Conservation (phyloP, 2,888 invertebrate genomes). For the Melolontha melolontha region DNA sequence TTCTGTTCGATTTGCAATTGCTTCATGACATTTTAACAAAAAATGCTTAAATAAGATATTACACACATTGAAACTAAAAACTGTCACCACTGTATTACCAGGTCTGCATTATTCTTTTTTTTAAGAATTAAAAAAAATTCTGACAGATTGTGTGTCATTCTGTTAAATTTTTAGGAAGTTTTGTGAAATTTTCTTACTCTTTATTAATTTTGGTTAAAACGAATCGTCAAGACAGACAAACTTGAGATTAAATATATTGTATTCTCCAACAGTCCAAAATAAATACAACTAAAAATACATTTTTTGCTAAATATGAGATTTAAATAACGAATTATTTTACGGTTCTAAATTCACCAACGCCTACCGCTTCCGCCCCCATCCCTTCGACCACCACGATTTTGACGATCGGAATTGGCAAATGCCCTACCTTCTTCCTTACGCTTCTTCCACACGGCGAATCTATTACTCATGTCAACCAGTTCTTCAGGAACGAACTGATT, state of each 20-base stretch:
- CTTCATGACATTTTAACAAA: too few relatives aligned
- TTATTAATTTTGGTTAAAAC: too few relatives aligned
- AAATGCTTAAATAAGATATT: too few relatives aligned
- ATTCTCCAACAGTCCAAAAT: conserved; percentile 2
- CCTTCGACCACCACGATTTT: conserved; percentile 56
- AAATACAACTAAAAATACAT: conserved; percentile 16
- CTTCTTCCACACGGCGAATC: conserved; percentile 78
- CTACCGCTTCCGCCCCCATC: conserved; percentile 45
- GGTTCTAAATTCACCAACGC: conserved; percentile 38
- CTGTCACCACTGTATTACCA: too few relatives aligned
- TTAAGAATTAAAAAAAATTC: too few relatives aligned
- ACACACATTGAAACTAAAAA: too few relatives aligned
- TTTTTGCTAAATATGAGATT: conserved; percentile 14
- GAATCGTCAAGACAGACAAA: too few relatives aligned
- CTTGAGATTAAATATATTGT: conserved; percentile 4
- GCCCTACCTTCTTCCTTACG: conserved; percentile 70
- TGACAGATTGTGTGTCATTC: too few relatives aligned
- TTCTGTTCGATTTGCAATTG: too few relatives aligned
- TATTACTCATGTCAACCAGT: conserved; percentile 79
- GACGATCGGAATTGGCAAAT: conserved; percentile 57
- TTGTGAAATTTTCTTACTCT: too few relatives aligned
- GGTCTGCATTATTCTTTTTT: too few relatives aligned
- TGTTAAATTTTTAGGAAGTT: too few relatives aligned
- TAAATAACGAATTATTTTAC: conserved; percentile 21
- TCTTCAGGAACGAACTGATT: conserved; percentile 85